Evolutionary conservation across 2,888 invertebrate genomes (phyloP), one percentile per base, ranked within the genome.

Genomic region (Stramonita haemastoma): DNA sequence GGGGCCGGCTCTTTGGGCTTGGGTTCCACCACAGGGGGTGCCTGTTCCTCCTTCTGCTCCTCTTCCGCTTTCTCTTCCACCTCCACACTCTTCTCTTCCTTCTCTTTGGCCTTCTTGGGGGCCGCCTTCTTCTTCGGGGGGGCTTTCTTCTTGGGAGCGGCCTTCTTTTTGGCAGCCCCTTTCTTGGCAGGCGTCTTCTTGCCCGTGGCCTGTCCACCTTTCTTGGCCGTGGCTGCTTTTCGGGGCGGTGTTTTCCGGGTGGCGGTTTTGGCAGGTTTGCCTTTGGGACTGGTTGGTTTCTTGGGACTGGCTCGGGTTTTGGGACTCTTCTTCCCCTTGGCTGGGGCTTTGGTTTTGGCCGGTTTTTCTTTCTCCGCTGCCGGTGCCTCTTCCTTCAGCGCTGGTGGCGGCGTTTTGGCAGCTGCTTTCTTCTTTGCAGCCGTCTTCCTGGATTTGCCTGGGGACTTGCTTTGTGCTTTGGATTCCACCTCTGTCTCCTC

Each of bases 221-320:
- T 89, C 83, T 89, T 90, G 34, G 83, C 36, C 15, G 79, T 70
- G 22, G 86, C 84, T 60, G 87, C 86, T 56, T 87, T 90, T 77
- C 88, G 87, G 36, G 90, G 88, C 19, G 90, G 87, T 1, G 87
- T 89, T 70, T 87, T 89, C 17, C 89, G 87, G 1, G 57, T 87
- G n/a, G 89, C 87, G 15, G 57, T n/a, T 34, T 86, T 83, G 15
- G 86, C 81, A 6, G 83, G 89, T 66, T 83, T 89, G 83, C 87
- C 87, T 87, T 87, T 89, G 89, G 86, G 89, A 70, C 87, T 89
- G 56, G 60, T 89, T 22, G 87, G 86, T 81, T 89, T 89, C 87
- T 89, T 89, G 85, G 89, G 89, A 89, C 89, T 89, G 84, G 79
- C 86, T 29, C 86, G 81, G 22, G 87, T 87, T 83, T 85, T 86